phyloP scores from a whole-genome alignment of 2,113 vertebrate genomes.

The Heterotilapia buettikoferi region DNA sequence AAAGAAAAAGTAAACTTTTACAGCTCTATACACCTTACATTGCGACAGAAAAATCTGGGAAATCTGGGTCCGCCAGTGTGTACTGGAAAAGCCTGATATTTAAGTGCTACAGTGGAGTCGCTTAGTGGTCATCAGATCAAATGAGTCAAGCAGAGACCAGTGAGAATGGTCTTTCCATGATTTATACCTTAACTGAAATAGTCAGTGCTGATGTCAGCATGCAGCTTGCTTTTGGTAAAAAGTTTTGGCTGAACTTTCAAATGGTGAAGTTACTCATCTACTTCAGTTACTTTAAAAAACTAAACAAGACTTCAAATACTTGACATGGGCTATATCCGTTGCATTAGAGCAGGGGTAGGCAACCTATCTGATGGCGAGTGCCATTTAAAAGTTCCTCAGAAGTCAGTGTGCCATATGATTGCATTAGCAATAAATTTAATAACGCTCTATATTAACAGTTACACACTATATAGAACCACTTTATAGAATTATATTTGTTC shows the following conservation, averaged over 20 bases:
- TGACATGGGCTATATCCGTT: fast-evolving
- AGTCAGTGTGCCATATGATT: no score
- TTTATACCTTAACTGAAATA: neutral
- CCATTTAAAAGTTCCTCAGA: no score
- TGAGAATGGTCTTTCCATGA: fast-evolving
- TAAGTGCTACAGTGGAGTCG: neutral
- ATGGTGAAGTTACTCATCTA: neutral
- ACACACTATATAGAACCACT: no score
- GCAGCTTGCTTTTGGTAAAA: neutral
- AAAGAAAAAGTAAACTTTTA: neutral
- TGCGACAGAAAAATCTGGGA: neutral
- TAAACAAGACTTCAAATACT: neutral
- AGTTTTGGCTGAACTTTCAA: neutral
- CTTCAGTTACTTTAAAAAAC: neutral
- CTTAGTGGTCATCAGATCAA: neutral
- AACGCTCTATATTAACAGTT: no score
- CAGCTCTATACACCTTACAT: neutral
- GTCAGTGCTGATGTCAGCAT: neutral
- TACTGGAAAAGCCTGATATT: neutral
- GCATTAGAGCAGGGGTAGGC: no score
- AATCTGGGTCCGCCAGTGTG: neutral
- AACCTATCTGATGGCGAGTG: no score
- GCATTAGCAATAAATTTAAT: no score
- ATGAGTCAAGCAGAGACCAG: neutral
- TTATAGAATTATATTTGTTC: no score